Conservation (phyloP, 2,888 invertebrate genomes). For the Automeris io region DNA sequence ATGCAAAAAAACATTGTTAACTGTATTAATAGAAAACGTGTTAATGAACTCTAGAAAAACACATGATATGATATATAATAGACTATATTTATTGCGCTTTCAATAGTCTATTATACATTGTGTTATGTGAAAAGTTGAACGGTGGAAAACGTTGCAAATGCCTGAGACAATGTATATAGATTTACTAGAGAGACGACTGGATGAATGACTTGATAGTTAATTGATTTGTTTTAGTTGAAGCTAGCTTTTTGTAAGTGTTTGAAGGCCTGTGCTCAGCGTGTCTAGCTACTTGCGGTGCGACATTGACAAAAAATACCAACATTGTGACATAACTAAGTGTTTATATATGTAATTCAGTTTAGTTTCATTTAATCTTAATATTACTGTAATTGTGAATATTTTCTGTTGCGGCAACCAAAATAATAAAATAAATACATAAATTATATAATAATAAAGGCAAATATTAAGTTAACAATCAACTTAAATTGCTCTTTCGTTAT, state of each 20-base stretch:
- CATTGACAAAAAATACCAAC: constrained; percentile 17
- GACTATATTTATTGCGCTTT: constrained; percentile 27
- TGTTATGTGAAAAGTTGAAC: constrained; percentile 42
- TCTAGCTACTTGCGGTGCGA: constrained; percentile 46
- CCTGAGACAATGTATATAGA: constrained; percentile 25
- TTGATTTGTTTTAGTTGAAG: constrained; percentile 66
- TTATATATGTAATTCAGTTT: too few species aligned
- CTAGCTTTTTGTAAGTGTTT: constrained; percentile 55
- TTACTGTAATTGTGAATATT: too few species aligned
- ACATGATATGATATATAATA: constrained; percentile 43
- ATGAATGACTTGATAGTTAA: constrained; percentile 56
- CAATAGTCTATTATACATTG: constrained; percentile 42
- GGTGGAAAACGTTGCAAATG: constrained; percentile 67
- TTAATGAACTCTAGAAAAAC: constrained; percentile 55
- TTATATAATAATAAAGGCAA: too few species aligned
- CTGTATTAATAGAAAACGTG: constrained; percentile 55
- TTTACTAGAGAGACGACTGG: constrained; percentile 17
- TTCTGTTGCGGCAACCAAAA: too few species aligned
- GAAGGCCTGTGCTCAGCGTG: constrained; percentile 43
- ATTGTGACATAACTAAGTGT: constrained; percentile 7
- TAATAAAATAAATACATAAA: too few species aligned
- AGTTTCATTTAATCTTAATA: too few species aligned
- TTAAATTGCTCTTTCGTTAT: too few species aligned
- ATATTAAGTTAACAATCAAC: too few species aligned
- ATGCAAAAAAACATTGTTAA: constrained; percentile 69